Conservation (phyloP, 2,797 vertebrate species). For the Rhyacichthys aspro region DNA sequence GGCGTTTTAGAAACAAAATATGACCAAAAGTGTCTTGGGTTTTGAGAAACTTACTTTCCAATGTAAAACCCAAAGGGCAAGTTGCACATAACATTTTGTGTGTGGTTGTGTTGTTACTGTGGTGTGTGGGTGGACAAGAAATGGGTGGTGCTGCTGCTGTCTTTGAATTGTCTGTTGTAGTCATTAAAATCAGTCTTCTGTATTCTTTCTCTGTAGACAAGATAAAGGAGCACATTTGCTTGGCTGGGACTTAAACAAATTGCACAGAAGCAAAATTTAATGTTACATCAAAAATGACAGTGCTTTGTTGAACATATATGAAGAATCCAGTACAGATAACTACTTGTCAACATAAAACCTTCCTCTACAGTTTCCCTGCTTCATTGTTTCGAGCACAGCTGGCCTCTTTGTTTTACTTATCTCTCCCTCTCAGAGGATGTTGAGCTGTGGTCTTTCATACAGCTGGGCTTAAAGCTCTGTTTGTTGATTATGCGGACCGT, state of each 20-base stretch:
- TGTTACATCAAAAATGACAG: neutral
- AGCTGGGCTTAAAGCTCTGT: conserved; percentile 51
- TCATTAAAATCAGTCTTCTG: conserved; percentile 40
- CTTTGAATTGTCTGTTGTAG: conserved; percentile 45
- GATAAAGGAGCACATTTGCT: conserved; percentile 14
- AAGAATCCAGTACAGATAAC: neutral
- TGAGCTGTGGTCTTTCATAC: conserved; percentile 50
- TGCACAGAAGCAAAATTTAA: neutral
- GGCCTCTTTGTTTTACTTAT: conserved; percentile 78
- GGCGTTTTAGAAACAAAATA: conserved; percentile 14
- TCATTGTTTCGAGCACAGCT: conserved; percentile 75
- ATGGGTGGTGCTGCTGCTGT: conserved; percentile 51
- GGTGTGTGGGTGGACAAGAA: conserved; percentile 56
- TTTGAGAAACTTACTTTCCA: conserved; percentile 33
- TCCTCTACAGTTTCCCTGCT: conserved; percentile 48
- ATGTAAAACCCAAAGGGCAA: conserved; percentile 23
- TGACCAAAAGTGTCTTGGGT: conserved; percentile 15
- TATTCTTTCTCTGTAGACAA: conserved; percentile 1
- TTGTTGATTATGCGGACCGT: conserved; percentile 28
- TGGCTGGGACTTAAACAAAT: neutral
- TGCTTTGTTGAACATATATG: conserved; percentile 25
- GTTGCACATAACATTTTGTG: conserved; percentile 6
- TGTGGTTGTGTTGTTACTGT: conserved; percentile 27
- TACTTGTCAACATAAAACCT: conserved; percentile 32
- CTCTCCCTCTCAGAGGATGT: conserved; percentile 62